Evolutionary conservation across 2,797 vertebrate genomes (phyloP), one percentile per base, ranked within the genome.

Genomic region (Hippopotamyrus pictus): DNA sequence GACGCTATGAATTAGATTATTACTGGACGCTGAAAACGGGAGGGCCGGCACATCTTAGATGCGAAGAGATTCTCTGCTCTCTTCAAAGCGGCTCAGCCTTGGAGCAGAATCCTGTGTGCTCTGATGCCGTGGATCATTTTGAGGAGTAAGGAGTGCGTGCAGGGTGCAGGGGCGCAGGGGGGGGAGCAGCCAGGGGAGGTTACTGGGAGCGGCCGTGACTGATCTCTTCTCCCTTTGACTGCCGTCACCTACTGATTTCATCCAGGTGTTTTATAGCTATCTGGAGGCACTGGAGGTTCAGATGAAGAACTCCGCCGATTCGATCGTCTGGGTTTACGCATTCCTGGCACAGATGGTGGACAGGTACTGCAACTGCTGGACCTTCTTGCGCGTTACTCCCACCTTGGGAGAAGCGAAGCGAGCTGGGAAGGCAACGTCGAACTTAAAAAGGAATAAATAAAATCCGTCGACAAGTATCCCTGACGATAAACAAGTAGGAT

Each of bases 41-140:
- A 89, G 50, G 48, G 44, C 85, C 79, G 8, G 5, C 6, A 33
- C 51, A 89, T 86, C 85, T 90, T 89, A 89, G 89, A 88, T 51
- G 33, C 62, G 37, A 69, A 87, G 88, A 89, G 84, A 79, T 93
- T 93, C 94, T 96, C 96, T 95, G 91, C 92, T 94, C 93, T 94
- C 96, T 96, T 96, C 97, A 96, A 97, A 97, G 96, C 93, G 29
- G 92, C 92, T 94, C 93, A 93, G 95, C 93, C 93, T 92, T 93
- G 92, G 96, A 98, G 96, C 98, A 98, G 97, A 98, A 97, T 98
- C 93, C 96, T 95, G 94, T 93, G 96, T 95, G 96, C 97, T 95
- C 97, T 97, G 97, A 98, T 97, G 97, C 95, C 95, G 95, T 93
- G 94, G 95, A 94, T 93, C 94, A 96, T 96, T 96, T 96, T 95